Conservation (phyloP, 2,113 vertebrate species). For the Pterophyllum scalare region DNA sequence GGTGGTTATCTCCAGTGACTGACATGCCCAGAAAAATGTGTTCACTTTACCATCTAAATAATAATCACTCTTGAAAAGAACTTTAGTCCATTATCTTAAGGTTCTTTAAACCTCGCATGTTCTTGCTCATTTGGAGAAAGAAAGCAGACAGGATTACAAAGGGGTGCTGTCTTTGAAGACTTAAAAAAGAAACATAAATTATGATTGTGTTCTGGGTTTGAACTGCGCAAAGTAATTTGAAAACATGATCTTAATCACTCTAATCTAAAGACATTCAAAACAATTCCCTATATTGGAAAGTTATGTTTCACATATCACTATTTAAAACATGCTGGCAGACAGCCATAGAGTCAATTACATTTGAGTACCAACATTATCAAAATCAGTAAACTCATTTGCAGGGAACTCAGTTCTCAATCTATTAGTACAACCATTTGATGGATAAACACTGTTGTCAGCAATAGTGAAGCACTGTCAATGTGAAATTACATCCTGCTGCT, state of each 20-base stretch:
- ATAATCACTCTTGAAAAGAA: neutral
- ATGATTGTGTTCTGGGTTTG: neutral
- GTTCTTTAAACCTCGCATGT: neutral
- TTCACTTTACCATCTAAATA: neutral
- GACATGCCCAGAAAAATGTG: neutral
- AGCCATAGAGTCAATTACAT: conserved; percentile 7
- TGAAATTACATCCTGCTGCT: conserved; percentile 54
- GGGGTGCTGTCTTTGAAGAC: neutral
- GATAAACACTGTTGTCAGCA: conserved; percentile 58
- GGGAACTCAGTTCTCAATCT: conserved; percentile 33
- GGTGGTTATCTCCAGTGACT: neutral
- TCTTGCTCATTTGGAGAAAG: neutral
- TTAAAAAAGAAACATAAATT: neutral
- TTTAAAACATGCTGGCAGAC: neutral
- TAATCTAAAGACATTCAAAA: neutral
- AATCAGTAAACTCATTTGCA: conserved; percentile 47
- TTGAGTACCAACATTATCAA: neutral
- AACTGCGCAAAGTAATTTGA: neutral
- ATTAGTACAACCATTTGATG: conserved; percentile 57
- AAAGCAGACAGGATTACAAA: neutral
- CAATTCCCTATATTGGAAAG: neutral
- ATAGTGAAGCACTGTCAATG: conserved; percentile 19
- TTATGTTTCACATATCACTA: neutral
- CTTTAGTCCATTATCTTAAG: neutral
- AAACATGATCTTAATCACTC: neutral